Conservation (phyloP, 2,113 vertebrate genomes). For the Chunga burmeisteri region DNA sequence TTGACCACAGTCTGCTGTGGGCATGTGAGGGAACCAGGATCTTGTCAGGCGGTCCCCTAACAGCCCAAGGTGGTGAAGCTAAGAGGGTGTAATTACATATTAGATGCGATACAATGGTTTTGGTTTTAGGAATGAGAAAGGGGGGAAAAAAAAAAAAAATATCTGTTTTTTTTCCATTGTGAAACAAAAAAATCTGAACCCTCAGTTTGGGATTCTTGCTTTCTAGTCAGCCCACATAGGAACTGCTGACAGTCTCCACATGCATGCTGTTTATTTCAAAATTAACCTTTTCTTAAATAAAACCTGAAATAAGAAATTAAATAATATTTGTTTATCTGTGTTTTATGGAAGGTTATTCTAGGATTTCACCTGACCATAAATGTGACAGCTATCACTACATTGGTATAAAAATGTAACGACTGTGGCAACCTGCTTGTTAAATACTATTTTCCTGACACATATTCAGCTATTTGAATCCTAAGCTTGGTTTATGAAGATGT, state of each 20-base stretch:
- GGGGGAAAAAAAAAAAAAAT: not conserved
- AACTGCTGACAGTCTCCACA: not conserved
- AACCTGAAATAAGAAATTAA: not conserved
- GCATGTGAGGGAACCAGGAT: not conserved
- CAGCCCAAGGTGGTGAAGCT: not conserved
- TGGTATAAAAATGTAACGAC: not conserved
- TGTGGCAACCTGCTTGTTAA: not conserved
- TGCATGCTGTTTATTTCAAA: not conserved
- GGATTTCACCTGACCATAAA: not conserved
- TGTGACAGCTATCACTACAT: not conserved
- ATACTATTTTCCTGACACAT: not conserved
- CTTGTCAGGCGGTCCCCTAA: not conserved
- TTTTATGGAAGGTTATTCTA: not conserved
- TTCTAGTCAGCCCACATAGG: not conserved
- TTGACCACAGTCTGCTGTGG: not conserved
- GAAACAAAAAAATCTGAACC: not conserved
- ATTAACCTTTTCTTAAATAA: not conserved
- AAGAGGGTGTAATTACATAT: not conserved
- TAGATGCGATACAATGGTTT: not conserved
- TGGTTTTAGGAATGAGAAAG: not conserved
- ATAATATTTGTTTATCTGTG: not conserved
- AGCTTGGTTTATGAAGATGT: not conserved
- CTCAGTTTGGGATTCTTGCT: not conserved
- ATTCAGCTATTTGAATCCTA: not conserved
- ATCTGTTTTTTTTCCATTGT: rapidly evolving